Base-by-base conservation (phyloP, 2,888 invertebrate species). In the Dasypolia templi region DNA sequence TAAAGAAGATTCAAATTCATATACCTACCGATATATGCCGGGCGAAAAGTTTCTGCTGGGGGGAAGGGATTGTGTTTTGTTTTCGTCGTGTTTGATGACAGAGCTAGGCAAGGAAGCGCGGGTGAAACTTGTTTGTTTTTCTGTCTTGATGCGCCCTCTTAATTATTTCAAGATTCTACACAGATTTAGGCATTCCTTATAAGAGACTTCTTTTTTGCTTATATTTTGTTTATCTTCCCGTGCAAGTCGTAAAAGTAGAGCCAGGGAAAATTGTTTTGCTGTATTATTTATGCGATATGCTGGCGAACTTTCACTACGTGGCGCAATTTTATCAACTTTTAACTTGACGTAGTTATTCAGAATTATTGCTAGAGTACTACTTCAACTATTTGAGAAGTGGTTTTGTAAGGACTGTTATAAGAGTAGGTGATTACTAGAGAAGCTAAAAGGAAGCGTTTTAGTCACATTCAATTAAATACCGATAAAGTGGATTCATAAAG, bases 261-360 rank as follows among this genome's bases (percentile, higher is more conserved):
- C 58, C 63, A 19, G 39, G 56, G 53, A 64, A 78, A 78, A 78
- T 78, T 78, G 78, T 79, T 79, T 68, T 64, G 51, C 65, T 74
- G 75, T 61, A 79, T 74, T 79, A 79, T 79, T 79, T 79, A 69
- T 69, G 80, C 74, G 68, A 79, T 79, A 79, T 80, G 80, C 79
- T 67, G 49, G 69, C 22, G 12, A 79, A 79, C 61, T 74, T 78
- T 67, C 35, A 79, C 49, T 62, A 69, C 68, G 58, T 75, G 44
- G 70, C 58, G 58, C 53, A 32, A 46, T 71, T 79, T 69, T 80
- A 80, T 62, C 80, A 74, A 79, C 79, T 79, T 68, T 67, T 70
- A 71, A 70, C 46, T 75, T 59, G 49, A 71, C 53, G 58, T 44
- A 49, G 35, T 74, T 61, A 61, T 66, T 56, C 69, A 32, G 49